A percentile compares a stretch with the other conserved stretches of the same genome.
phyloP scores from a whole-genome alignment of 2,797 vertebrate genomes.

The Coracias cyanogaster region DNA sequence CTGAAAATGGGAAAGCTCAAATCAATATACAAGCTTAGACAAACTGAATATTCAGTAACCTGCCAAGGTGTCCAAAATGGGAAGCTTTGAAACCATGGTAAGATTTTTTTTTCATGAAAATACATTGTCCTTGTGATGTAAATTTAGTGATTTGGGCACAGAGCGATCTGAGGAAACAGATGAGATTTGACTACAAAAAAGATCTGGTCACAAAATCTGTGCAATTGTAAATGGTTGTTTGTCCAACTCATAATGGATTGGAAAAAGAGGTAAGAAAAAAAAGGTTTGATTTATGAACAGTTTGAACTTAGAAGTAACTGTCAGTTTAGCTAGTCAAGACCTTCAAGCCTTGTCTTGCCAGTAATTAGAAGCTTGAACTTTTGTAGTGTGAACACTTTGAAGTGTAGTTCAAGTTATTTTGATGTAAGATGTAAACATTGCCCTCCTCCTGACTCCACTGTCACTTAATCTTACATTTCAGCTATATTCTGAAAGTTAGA shows the following conservation, averaged over 20 bases:
- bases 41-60: slow-evolving; percentile 56
- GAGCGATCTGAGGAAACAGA: neutral
- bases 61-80: slow-evolving; percentile 5
- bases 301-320: slow-evolving; percentile 19
- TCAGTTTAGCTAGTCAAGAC: neutral
- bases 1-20: slow-evolving; percentile 58
- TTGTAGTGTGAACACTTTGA: neutral
- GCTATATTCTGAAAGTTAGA: neutral
- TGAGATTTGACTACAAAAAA: neutral
- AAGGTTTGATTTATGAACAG: neutral
- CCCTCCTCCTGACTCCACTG: neutral
- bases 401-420: slow-evolving; percentile 11
- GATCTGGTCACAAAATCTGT: neutral
- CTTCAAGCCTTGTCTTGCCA: neutral
- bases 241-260: neutral
- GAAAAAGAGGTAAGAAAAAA: neutral
- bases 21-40: slow-evolving; percentile 51
- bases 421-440: neutral
- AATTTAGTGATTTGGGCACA: neutral
- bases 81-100: neutral
- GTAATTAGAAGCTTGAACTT: slow-evolving; percentile 1
- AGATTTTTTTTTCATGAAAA: neutral
- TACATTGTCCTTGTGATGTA: neutral
- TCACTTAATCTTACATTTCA: neutral
- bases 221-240: neutral